phyloP scores from a whole-genome alignment of 2,888 invertebrate genomes.

The Bombylius discolor region DNA sequence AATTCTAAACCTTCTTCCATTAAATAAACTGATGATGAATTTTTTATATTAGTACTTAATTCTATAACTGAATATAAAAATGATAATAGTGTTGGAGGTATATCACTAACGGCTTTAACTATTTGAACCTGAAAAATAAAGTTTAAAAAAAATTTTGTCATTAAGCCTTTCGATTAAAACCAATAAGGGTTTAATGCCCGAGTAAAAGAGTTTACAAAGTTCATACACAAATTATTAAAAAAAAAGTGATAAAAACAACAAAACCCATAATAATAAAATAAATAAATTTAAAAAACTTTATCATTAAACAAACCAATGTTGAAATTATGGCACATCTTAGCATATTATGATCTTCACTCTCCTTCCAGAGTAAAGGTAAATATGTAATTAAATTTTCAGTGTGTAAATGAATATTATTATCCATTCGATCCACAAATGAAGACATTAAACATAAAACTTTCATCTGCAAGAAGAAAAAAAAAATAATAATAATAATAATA shows the following conservation, averaged over 20 bases:
- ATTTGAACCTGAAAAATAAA: slow-evolving; percentile 43
- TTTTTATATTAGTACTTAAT: slow-evolving; percentile 62
- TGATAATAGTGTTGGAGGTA: slow-evolving; percentile 44
- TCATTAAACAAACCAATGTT: slow-evolving; percentile 46
- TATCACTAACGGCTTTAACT: slow-evolving; percentile 57
- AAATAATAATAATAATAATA: background rate
- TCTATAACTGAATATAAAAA: slow-evolving; percentile 56
- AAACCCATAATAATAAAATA: background rate
- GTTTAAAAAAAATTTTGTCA: no score
- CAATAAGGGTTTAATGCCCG: no score
- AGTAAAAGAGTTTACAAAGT: no score
- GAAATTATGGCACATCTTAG: slow-evolving; percentile 80
- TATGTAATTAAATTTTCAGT: slow-evolving; percentile 61
- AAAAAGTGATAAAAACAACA: no score
- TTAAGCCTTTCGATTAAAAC: no score
- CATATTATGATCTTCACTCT: slow-evolving; percentile 79
- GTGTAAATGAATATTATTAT: slow-evolving; percentile 53
- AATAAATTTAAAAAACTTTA: background rate
- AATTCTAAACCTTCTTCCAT: slow-evolving; percentile 85
- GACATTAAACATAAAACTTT: slow-evolving; percentile 82
- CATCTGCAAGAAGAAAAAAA: slow-evolving; percentile 45
- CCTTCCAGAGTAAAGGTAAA: slow-evolving; percentile 77
- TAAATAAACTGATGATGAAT: slow-evolving; percentile 75
- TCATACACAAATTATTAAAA: no score
- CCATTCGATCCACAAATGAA: slow-evolving; percentile 77